A percentile compares a stretch with the other conserved stretches of the same genome.
Conservation (phyloP, 1,140 invertebrate species). For the Micrasema longulum region DNA sequence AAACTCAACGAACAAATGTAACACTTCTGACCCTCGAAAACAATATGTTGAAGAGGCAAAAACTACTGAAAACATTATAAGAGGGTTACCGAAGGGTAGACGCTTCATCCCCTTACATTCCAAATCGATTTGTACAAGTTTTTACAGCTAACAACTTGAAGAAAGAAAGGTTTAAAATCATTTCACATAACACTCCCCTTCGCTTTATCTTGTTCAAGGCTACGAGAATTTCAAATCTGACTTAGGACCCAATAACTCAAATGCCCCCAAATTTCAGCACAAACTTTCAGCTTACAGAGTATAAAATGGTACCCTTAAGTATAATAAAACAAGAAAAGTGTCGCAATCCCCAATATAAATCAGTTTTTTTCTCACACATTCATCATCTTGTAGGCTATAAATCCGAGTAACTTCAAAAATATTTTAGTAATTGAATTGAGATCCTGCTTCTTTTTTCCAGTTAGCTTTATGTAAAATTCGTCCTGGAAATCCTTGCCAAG, state of each 20-base stretch:
- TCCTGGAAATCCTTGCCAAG: no score
- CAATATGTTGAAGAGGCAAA: no score
- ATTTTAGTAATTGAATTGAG: constrained; percentile 2
- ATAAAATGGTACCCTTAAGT: constrained; percentile 9
- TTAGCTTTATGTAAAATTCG: background rate
- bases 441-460: background rate
- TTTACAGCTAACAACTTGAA: no score
- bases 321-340: constrained; percentile 20
- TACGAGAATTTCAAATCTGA: constrained; percentile 7
- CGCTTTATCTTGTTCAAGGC: constrained; percentile 6
- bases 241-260: constrained; percentile 9
- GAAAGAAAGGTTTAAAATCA: no score
- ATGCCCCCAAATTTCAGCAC: background rate
- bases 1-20: no score
- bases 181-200: background rate
- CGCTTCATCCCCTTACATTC: no score
- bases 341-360: constrained; percentile 12
- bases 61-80: no score
- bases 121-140: no score
- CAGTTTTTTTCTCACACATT: constrained; percentile 4
- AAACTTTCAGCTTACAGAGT: constrained; percentile 1
- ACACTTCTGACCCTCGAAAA: no score
- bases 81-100: no score
- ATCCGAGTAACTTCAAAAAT: constrained; percentile 5
- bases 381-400: constrained; percentile 1